Evolutionary conservation across 2,888 invertebrate genomes (phyloP).

Genomic region (Acanthosoma haemorrhoidale): DNA sequence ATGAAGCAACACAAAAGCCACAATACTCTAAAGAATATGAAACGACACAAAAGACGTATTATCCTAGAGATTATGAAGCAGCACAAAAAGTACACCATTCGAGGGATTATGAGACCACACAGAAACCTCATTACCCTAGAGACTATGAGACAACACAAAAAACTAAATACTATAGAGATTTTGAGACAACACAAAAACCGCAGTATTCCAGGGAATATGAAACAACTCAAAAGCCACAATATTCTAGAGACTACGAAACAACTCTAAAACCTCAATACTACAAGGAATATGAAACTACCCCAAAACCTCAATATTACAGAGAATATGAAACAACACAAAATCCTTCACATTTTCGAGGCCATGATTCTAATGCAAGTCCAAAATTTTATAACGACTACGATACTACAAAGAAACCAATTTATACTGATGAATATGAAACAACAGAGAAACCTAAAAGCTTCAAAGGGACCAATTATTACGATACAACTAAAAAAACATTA

Average conservation of each 20-base stretch:
- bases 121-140: background rate
- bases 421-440: background rate
- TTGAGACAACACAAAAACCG: background rate
- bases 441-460: slow-evolving; percentile 10
- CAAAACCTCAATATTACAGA: background rate
- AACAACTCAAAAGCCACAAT: slow-evolving; percentile 5
- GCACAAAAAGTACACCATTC: slow-evolving; percentile 2
- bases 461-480: slow-evolving; percentile 18
- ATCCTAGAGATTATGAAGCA: slow-evolving; percentile 5
- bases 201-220: slow-evolving; percentile 7
- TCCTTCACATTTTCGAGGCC: background rate
- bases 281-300: slow-evolving; percentile 12
- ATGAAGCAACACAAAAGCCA: background rate
- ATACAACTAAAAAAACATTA: slow-evolving; percentile 11
- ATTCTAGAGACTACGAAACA: slow-evolving; percentile 9
- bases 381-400: slow-evolving; percentile 13
- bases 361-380: background rate
- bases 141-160: slow-evolving; percentile 6
- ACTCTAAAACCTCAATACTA: background rate
- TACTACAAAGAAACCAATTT: slow-evolving; percentile 10
- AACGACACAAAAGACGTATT: background rate
- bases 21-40: slow-evolving; percentile 12
- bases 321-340: slow-evolving; percentile 16
- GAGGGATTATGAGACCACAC: background rate
- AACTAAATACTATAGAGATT: background rate